These are phyloP conservation scores for Trichonephila clavipes DNA, from an alignment of 1,140 invertebrate species.

Conservation along the genomic window DNA sequence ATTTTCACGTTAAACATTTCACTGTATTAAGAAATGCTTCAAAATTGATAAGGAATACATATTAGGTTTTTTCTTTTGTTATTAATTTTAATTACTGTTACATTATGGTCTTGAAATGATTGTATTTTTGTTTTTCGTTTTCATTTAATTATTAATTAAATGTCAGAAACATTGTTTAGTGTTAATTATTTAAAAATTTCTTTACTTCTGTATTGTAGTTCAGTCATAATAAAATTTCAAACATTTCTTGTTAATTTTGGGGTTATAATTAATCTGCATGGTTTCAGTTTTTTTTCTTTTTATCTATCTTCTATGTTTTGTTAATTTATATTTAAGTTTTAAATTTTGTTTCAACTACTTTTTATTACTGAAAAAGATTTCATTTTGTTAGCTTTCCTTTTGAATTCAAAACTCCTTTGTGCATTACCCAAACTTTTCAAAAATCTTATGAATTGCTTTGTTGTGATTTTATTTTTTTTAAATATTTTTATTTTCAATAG, in stretches of 20 bases:
- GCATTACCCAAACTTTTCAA: background rate
- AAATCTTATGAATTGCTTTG: background rate
- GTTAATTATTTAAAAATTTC: too few species aligned
- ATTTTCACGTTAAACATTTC: too few species aligned
- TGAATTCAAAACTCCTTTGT: background rate
- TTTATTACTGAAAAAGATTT: background rate
- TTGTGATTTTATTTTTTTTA: background rate
- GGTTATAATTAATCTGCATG: background rate
- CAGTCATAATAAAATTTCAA: background rate
- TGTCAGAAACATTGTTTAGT: too few species aligned
- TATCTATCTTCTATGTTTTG: background rate
- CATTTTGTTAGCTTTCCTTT: background rate
- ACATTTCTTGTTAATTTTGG: background rate
- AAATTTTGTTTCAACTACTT: background rate
- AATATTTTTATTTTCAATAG: slow-evolving; percentile 68
- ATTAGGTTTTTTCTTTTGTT: too few species aligned
- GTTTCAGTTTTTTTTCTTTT: background rate
- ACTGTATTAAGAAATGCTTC: too few species aligned
- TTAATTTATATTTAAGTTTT: background rate
- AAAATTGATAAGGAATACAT: too few species aligned
- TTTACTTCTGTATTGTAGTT: slow-evolving; percentile 17
- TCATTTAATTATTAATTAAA: too few species aligned
- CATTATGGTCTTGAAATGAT: too few species aligned
- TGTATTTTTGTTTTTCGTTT: too few species aligned
- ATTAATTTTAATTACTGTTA: too few species aligned